Percentiles rank a stretch among this genome's conserved stretches.
These are phyloP conservation scores for Iselma pallidipennis DNA, from an alignment of 2,888 invertebrate genomes.

Conservation along the genomic window DNA sequence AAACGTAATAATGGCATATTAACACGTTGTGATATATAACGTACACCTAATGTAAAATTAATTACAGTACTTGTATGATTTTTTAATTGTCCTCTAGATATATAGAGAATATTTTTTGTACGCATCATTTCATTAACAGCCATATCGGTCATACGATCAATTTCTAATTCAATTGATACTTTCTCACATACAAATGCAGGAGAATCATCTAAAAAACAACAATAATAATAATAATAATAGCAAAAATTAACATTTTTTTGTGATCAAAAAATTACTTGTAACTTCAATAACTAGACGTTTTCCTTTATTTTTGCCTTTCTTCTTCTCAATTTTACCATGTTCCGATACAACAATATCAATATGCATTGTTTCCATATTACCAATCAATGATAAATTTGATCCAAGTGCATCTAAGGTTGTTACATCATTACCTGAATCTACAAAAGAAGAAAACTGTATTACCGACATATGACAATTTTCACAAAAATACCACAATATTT, in stretches of 20 bases:
- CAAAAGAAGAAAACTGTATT: too few relatives aligned
- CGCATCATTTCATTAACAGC: conserved; percentile 83
- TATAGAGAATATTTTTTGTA: conserved; percentile 82
- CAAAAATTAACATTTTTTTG: conserved; percentile 8
- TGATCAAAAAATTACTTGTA: conserved; percentile 33
- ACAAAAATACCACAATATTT: too few relatives aligned
- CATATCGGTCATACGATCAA: conserved; percentile 88
- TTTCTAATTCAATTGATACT: conserved; percentile 85
- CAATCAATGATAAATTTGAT: conserved; percentile 81
- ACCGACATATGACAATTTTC: too few relatives aligned
- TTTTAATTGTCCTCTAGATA: conserved; percentile 84
- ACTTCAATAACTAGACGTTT: conserved; percentile 50
- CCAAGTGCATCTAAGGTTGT: conserved; percentile 86
- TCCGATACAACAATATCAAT: conserved; percentile 96
- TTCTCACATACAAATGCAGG: conserved; percentile 93
- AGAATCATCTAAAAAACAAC: conserved; percentile 66
- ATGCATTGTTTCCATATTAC: conserved; percentile 84
- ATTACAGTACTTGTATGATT: conserved; percentile 91
- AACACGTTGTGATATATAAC: conserved; percentile 92
- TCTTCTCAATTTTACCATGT: conserved; percentile 69
- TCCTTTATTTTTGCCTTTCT: conserved; percentile 57
- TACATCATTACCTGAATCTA: conserved; percentile 60
- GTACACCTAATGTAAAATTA: conserved; percentile 85
- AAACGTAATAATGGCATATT: conserved; percentile 94
- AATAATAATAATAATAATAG: background rate